These are phyloP conservation scores for Brevimyrus niger DNA, from an alignment of 2,113 vertebrate species.

Conservation along the genomic window DNA sequence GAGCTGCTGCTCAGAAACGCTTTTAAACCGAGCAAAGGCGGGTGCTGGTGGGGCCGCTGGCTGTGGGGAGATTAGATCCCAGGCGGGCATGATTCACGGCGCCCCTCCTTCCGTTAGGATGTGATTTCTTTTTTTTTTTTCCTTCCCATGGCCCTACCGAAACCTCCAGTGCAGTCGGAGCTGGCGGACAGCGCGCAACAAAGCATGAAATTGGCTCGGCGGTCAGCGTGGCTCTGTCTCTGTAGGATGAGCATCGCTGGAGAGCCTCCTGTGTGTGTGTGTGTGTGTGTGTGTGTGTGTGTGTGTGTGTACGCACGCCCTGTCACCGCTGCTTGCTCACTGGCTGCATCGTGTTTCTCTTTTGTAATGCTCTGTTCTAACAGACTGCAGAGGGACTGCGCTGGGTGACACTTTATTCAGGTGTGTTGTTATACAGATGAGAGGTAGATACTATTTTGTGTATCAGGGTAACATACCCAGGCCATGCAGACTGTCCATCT, in stretches of 20 bases:
- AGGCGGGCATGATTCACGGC: constrained; percentile 31
- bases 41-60: background rate
- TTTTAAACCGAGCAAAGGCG: background rate
- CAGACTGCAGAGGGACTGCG: background rate
- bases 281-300: background rate
- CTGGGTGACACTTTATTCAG: background rate
- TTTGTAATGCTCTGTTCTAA: background rate
- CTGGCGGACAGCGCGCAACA: constrained; percentile 33
- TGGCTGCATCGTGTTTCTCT: background rate
- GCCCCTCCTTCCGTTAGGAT: constrained; percentile 21
- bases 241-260: constrained; percentile 13
- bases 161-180: constrained; percentile 25
- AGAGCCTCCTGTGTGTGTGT: background rate
- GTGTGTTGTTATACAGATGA: background rate
- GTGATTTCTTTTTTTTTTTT: constrained; percentile 30
- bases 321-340: background rate
- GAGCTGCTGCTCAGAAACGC: background rate
- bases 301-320: background rate
- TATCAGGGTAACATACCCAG: background rate
- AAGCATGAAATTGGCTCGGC: constrained; percentile 40
- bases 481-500: background rate
- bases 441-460: background rate
- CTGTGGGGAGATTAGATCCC: constrained; percentile 35
- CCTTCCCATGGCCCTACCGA: constrained; percentile 31
- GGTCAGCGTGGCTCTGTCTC: constrained; percentile 22